Conservation (phyloP, 2,797 vertebrate species). For the Sebastes matsubarae region DNA sequence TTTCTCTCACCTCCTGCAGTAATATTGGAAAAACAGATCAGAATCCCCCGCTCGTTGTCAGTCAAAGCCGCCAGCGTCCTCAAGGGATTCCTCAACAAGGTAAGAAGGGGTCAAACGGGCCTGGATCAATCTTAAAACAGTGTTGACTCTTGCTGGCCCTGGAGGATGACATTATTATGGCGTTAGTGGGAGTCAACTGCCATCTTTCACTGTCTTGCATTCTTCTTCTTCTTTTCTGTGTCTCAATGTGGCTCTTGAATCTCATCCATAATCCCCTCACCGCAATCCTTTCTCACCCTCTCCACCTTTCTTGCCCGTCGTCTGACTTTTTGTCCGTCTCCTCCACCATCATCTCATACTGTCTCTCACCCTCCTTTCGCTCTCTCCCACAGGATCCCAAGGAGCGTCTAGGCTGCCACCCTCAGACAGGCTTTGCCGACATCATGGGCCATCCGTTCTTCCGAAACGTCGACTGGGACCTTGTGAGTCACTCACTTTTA, state of each 20-base stretch:
- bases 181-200: neutral
- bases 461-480: constrained; percentile 97
- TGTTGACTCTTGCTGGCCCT: neutral
- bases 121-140: constrained; percentile 19
- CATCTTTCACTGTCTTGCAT: neutral
- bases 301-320: neutral
- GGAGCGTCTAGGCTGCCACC: constrained; percentile 97
- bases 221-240: neutral
- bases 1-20: constrained; percentile 78
- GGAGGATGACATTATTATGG: constrained; percentile 29
- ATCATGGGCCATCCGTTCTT: constrained; percentile 98
- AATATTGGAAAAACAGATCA: constrained; percentile 98
- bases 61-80: constrained; percentile 98
- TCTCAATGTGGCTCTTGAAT: neutral
- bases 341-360: neutral
- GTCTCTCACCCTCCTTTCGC: constrained; percentile 47
- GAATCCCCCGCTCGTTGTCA: constrained; percentile 96
- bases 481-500: constrained; percentile 81
- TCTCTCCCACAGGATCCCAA: constrained; percentile 89
- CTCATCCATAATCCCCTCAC: neutral
- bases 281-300: constrained; percentile 4
- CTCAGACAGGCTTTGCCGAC: constrained; percentile 98
- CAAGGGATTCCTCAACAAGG: constrained; percentile 99
- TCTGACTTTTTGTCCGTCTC: constrained; percentile 10
- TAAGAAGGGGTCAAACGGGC: constrained; percentile 62